Evolutionary conservation across 2,888 invertebrate species (phyloP), one percentile per base, ranked within the genome.

Genomic region (Macrosiphum euphorbiae): DNA sequence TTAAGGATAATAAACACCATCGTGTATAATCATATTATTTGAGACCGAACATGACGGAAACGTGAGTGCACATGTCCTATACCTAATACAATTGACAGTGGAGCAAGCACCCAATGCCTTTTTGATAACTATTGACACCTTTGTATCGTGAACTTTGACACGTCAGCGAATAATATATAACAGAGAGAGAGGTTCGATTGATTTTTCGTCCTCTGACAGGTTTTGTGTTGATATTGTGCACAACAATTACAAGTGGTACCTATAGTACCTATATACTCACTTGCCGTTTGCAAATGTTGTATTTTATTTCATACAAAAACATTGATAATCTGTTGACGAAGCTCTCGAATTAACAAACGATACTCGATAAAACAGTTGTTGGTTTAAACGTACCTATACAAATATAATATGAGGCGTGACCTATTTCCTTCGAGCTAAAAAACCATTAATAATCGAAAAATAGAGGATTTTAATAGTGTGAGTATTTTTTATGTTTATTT

Each of bases 191-290:
- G 35, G 20, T 78, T 78, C 35, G 78, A 78, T 78, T 78, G 78
- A 78, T 78, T 78, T 67, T 78, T 78, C 35, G 35, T 78, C 85
- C 87, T 87, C n/a, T 87, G 87, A 78, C 78, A 35, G 78, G 35
- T 35, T 78, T 78, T 78, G 20, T 78, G 78, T 78, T 78, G 78
- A 35, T 20, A n/a, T 13, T n/a, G n/a, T 67, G 35, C 35, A 78
- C 35, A 78, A 78, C 20, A 78, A 78, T 78, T 20, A 78, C 78
- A 78, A 78, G 78, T 78, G 78, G 78, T 78, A 78, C 78, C 87
- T 16, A 47, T 87, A 44, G 44, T 28, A n/a, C 87, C 47, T 47
- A 52, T 35, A 35, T 35, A 78, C 35, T 35, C 35, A 41, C 35
- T 78, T 26, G 13, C 13, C 58, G 41, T 58, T 58, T 58, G 41